A percentile compares a stretch with the other conserved stretches of the same genome.
Evolutionary conservation across 1,140 invertebrate genomes (phyloP).

Genomic region (Neodiprion pinetum): DNA sequence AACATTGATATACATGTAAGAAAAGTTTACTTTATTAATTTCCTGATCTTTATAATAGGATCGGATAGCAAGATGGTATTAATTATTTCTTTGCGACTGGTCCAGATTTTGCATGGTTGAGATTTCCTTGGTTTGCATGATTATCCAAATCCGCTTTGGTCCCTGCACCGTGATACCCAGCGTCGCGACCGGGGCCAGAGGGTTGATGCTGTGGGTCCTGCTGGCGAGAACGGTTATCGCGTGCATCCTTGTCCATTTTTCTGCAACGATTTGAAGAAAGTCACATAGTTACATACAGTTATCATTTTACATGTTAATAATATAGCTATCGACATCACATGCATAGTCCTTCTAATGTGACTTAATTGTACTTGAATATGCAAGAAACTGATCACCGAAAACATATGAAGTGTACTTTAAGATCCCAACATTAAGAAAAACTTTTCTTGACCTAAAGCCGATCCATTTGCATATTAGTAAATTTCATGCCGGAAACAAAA

Average conservation of each 20-base stretch:
- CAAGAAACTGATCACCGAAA: no score
- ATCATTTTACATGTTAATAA: no score
- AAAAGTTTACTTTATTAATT: background rate
- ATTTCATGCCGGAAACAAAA: no score
- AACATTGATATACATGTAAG: background rate
- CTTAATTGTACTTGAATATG: no score
- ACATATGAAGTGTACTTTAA: no score
- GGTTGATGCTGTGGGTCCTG: constrained; percentile 16
- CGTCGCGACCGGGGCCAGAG: constrained; percentile 21
- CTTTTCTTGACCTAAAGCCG: no score
- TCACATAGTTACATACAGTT: no score
- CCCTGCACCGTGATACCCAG: constrained; percentile 22
- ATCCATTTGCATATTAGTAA: no score
- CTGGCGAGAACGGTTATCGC: constrained; percentile 8
- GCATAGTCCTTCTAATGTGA: no score
- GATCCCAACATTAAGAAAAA: no score
- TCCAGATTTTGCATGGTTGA: background rate
- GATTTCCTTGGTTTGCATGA: background rate
- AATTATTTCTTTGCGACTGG: background rate
- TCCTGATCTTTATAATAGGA: background rate
- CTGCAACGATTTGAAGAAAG: background rate
- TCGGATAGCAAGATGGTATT: no score
- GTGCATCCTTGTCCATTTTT: background rate
- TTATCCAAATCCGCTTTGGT: constrained; percentile 23
- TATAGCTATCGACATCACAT: no score